Evolutionary conservation across 2,113 vertebrate genomes (phyloP).

Genomic region (Hippocampus comes): DNA sequence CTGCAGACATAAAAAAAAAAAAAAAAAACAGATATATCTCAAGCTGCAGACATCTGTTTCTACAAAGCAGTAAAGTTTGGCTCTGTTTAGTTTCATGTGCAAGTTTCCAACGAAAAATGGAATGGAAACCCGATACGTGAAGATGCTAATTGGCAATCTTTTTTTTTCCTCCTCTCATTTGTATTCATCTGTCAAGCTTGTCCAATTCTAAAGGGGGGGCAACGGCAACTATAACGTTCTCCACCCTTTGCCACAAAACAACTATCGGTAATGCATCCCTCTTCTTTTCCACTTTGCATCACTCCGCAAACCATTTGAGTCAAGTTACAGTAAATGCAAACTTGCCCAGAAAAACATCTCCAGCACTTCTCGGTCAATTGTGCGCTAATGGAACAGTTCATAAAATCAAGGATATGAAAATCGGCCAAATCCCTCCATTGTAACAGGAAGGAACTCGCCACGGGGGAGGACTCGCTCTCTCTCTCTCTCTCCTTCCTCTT

Average conservation of each 20-base stretch:
- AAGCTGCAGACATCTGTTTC: too few relatives aligned
- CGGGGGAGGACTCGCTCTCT: slow-evolving; percentile 19
- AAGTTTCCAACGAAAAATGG: not conserved
- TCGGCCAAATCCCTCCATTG: slow-evolving; percentile 25
- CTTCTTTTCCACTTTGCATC: not conserved
- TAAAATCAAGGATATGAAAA: slow-evolving; percentile 35
- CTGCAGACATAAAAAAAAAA: not conserved
- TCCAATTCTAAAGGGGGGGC: not conserved
- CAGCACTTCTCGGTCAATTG: slow-evolving; percentile 21
- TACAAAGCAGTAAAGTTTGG: not conserved
- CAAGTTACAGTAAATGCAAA: slow-evolving; percentile 20
- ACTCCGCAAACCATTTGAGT: slow-evolving; percentile 17
- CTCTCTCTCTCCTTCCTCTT: slow-evolving; percentile 4
- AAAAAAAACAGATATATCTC: not conserved
- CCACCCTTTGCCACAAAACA: not conserved
- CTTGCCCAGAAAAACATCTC: slow-evolving; percentile 7
- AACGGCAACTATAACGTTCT: not conserved
- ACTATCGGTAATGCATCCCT: not conserved
- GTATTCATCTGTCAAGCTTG: not conserved
- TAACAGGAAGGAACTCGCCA: slow-evolving; percentile 31
- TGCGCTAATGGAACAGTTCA: slow-evolving; percentile 33
- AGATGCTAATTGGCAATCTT: not conserved
- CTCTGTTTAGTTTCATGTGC: not conserved
- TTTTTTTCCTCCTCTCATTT: too few relatives aligned
- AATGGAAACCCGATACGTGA: too few relatives aligned